These are phyloP conservation scores for Dasypolia templi DNA, from an alignment of 2,888 invertebrate genomes.

Conservation along the genomic window DNA sequence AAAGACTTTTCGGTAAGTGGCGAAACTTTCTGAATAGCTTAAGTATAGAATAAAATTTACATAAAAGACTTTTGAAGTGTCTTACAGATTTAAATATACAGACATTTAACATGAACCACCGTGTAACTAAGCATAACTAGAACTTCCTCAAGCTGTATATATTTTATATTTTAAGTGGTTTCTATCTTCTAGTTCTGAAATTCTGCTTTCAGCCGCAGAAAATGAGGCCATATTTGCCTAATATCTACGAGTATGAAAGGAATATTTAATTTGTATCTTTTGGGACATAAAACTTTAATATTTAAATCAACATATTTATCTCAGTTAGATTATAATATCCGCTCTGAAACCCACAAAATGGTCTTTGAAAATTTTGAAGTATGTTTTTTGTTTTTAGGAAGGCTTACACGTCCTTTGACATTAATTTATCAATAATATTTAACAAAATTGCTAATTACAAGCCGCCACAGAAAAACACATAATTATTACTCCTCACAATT, in stretches of 20 bases:
- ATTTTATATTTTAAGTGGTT: not conserved
- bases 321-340: not conserved
- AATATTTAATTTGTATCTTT: not conserved
- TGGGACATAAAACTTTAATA: not conserved
- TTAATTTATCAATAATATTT: too few relatives aligned
- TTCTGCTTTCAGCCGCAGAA: not conserved
- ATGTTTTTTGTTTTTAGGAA: too few relatives aligned
- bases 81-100: not conserved
- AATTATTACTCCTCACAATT: too few relatives aligned
- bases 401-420: too few relatives aligned
- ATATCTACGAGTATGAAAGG: not conserved
- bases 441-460: too few relatives aligned
- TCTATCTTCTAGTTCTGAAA: not conserved
- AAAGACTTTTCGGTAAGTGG: not conserved
- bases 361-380: not conserved
- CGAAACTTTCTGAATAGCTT: not conserved
- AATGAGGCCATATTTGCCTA: not conserved
- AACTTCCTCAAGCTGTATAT: not conserved
- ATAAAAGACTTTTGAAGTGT: constrained; percentile 13
- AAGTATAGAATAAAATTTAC: constrained; percentile 1
- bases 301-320: not conserved
- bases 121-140: not conserved
- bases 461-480: too few relatives aligned
- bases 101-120: constrained; percentile 7
- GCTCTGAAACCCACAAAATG: not conserved